Conservation (phyloP, 2,113 vertebrate genomes). For the Myiopsitta monachus region DNA sequence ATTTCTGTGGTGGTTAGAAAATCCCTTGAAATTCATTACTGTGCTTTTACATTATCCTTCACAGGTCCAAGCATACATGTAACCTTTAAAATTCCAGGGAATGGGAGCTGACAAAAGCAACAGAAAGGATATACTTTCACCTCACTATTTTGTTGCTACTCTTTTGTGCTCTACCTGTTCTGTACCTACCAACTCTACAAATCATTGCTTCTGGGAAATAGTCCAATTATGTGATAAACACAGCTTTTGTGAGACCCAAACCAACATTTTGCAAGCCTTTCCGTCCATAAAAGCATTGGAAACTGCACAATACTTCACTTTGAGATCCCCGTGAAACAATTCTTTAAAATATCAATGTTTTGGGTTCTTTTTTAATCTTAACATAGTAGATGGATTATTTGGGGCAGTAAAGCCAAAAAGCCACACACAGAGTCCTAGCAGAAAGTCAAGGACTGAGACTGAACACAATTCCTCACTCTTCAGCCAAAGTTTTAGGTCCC, state of each 20-base stretch:
- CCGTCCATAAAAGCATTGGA: not conserved
- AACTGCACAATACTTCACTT: not conserved
- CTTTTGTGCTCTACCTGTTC: not conserved
- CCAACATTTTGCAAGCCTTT: not conserved
- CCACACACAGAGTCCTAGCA: not conserved
- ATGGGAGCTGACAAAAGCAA: not conserved
- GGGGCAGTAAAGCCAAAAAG: not conserved
- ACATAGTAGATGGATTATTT: not conserved
- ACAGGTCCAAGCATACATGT: not conserved
- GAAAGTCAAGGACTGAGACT: not conserved
- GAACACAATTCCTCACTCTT: not conserved
- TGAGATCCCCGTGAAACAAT: not conserved
- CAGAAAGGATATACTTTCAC: not conserved
- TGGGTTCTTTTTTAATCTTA: not conserved
- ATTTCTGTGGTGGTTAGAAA: not conserved
- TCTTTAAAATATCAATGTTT: not conserved
- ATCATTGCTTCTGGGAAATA: not conserved
- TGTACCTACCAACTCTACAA: not conserved
- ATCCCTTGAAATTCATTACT: not conserved
- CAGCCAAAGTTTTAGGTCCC: not conserved
- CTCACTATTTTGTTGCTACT: not conserved
- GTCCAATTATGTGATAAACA: not conserved
- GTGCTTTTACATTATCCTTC: not conserved
- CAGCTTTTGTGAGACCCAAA: not conserved
- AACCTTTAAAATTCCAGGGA: not conserved